phyloP scores from a whole-genome alignment of 2,113 vertebrate species.

The Maccullochella peelii region DNA sequence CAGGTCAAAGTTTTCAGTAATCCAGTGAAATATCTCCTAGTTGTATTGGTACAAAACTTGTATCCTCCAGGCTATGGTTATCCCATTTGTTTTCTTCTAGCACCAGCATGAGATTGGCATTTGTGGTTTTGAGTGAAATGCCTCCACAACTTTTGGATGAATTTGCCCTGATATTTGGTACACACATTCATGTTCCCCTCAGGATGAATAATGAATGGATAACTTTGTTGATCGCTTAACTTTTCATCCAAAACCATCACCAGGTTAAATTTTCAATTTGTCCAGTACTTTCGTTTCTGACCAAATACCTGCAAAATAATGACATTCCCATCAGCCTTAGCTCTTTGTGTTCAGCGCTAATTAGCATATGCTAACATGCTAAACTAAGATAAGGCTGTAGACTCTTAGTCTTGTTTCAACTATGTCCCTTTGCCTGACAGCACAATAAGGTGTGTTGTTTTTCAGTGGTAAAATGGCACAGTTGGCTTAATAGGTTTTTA shows the following conservation, averaged over 20 bases:
- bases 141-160: not conserved
- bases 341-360: no score
- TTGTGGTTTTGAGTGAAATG: not conserved
- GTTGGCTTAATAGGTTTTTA: slow-evolving; percentile 6
- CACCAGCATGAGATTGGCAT: not conserved
- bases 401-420: not conserved
- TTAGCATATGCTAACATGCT: not conserved
- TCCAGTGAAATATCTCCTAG: not conserved
- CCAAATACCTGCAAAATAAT: not conserved
- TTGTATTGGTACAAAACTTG: no score
- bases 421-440: not conserved
- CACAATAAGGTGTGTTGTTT: not conserved
- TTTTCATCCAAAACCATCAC: no score
- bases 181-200: not conserved
- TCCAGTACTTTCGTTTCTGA: not conserved
- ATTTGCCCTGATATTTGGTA: not conserved
- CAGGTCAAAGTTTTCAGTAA: not conserved
- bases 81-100: not conserved
- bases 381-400: not conserved
- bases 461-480: not conserved
- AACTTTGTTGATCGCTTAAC: not conserved
- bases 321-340: not conserved
- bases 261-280: not conserved
- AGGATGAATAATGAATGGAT: not conserved
- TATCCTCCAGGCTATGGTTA: not conserved